Percentiles rank a stretch among this genome's conserved stretches.
Evolutionary conservation across 1,140 invertebrate genomes (phyloP).

Genomic region (Choristoneura fumiferana): DNA sequence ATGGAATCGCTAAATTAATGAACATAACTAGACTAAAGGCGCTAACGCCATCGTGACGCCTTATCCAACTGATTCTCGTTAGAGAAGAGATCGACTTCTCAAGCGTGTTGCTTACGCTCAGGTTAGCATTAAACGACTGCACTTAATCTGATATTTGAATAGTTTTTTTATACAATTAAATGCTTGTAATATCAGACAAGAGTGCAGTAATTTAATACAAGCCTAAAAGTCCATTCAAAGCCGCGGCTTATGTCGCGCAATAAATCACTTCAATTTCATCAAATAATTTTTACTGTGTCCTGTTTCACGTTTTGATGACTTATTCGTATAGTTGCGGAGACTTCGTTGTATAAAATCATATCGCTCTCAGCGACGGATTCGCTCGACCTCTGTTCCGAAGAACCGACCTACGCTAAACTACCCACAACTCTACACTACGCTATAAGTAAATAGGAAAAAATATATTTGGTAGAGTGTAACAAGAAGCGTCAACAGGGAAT

Average conservation of each 20-base stretch:
- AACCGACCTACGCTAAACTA: slow-evolving; percentile 37
- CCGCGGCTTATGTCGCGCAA: too few relatives aligned
- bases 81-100: too few relatives aligned
- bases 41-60: not conserved
- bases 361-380: slow-evolving; percentile 1
- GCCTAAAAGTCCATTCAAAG: too few relatives aligned
- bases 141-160: too few relatives aligned
- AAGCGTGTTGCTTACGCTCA: too few relatives aligned
- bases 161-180: too few relatives aligned
- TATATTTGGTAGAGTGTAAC: slow-evolving; percentile 47
- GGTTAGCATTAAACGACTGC: too few relatives aligned
- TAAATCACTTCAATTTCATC: not conserved
- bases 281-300: too few relatives aligned
- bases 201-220: too few relatives aligned
- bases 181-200: too few relatives aligned
- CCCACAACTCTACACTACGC: slow-evolving; percentile 35
- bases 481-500: slow-evolving; percentile 3
- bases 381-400: slow-evolving; percentile 26
- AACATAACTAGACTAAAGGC: slow-evolving; percentile 42
- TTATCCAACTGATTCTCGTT: too few relatives aligned
- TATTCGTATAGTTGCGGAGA: not conserved
- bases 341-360: slow-evolving; percentile 38
- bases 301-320: slow-evolving; percentile 9
- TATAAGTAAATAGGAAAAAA: slow-evolving; percentile 34
- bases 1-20: slow-evolving; percentile 54